Base-by-base conservation (phyloP, 1,140 invertebrate genomes). In the Calephelis nemesis region DNA sequence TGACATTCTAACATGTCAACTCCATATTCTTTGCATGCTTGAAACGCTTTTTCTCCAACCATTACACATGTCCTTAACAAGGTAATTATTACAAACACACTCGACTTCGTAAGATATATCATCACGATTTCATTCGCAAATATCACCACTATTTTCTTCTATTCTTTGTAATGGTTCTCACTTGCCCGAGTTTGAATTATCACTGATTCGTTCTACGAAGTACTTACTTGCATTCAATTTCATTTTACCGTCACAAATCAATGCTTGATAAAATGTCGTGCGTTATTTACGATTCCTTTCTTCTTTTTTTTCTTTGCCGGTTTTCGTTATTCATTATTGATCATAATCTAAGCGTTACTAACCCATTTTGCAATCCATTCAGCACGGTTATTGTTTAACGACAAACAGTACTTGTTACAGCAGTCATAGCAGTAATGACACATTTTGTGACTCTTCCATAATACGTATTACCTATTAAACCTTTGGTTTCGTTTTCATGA, bases 1-100 rank as follows among this genome's bases (percentile, higher is more conserved):
- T 81, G 82, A 48, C 88, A 91, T 71, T 91, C 88, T 5, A 88
- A 60, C 88, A 91, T 88, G 0, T 73, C 73, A 40, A 79, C 75
- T 0, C 78, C 88, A 65, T 85, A 88, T 7, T 70, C 75, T 66
- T 79, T 85, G 66, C 88, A 91, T 1, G 83, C 85, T 62, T 75
- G 50, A 47, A 83, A 82, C 8, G 88, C 84, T 69, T 78, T 87
- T 54, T 88, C 87, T 5, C 87, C 87, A 0, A 87, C 78, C 42
- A 42, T 52, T 10, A 11, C 40, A 5, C 45, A 9, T 45, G 15
- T 68, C n/a, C n/a, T 49, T 7, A 60, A 11, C 0, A 58, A 39
- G 10, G 30, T 30, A 2, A 60, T 8, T 11, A 54, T 40, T 19
- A 60, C 10, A 40, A 40, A 7, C 12, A n/a, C 39, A 12, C 11